phyloP scores from a whole-genome alignment of 2,113 vertebrate species.

The Isichthys henryi region DNA sequence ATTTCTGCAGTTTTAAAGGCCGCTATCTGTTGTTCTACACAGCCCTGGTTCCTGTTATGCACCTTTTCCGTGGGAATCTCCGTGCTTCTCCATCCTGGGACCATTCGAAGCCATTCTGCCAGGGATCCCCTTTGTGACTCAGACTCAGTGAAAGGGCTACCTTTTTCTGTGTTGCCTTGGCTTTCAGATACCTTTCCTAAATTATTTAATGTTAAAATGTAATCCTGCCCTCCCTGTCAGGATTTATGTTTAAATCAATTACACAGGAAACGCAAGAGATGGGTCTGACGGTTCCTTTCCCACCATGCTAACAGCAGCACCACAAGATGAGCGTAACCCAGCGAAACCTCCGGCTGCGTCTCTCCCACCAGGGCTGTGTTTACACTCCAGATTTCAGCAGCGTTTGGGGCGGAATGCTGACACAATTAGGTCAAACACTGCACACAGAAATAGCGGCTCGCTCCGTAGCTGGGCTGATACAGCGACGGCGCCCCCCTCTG shows the following conservation, averaged over 20 bases:
- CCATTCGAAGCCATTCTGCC: neutral
- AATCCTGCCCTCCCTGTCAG: neutral
- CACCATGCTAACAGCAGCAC: neutral
- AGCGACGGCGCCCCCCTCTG: neutral
- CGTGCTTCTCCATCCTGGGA: neutral
- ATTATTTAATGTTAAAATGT: neutral
- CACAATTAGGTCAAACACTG: conserved; percentile 23
- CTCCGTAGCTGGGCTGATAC: neutral
- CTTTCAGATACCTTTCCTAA: neutral
- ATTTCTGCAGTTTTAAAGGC: neutral
- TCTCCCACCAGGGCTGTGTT: conserved; percentile 13
- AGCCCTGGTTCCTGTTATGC: neutral
- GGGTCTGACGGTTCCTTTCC: neutral
- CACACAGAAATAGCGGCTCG: conserved; percentile 1
- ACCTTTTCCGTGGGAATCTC: neutral
- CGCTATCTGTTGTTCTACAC: neutral
- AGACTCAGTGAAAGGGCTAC: neutral
- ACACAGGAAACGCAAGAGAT: neutral
- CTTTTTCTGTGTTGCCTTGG: neutral
- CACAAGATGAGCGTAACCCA: neutral
- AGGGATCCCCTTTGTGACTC: neutral
- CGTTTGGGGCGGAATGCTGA: conserved; percentile 13
- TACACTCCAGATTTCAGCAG: conserved; percentile 15
- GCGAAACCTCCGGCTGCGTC: neutral
- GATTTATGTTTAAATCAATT: neutral